phyloP scores from a whole-genome alignment of 2,113 vertebrate genomes.

The Crotalus horridus region DNA sequence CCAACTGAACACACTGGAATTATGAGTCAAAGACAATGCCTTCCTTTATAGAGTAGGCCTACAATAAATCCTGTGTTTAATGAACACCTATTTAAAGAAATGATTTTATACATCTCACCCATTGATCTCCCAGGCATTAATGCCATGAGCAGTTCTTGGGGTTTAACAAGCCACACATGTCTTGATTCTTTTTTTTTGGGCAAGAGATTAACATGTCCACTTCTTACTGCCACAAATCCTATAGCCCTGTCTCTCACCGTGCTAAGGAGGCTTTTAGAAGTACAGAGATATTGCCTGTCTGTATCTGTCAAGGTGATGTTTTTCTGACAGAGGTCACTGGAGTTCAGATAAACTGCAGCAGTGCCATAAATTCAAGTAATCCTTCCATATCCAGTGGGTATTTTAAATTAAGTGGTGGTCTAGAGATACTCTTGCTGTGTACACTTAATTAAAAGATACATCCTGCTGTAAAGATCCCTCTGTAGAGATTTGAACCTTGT shows the following conservation, averaged over 20 bases:
- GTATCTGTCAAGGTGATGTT: conserved; percentile 29
- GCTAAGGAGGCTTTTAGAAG: conserved; percentile 39
- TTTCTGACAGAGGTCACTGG: conserved; percentile 35
- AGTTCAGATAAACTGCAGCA: conserved; percentile 39
- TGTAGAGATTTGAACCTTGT: not conserved
- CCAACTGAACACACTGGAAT: not conserved
- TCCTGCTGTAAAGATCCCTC: not conserved
- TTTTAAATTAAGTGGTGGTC: conserved; percentile 9
- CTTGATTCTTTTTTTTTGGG: not conserved
- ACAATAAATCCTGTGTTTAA: not conserved
- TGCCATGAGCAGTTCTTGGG: not conserved
- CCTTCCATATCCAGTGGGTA: conserved; percentile 27
- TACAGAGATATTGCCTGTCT: conserved; percentile 4
- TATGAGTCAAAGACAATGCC: not conserved
- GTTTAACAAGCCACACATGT: not conserved
- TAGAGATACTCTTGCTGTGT: conserved; percentile 5
- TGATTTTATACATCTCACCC: not conserved
- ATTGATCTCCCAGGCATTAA: not conserved
- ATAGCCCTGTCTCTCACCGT: conserved; percentile 5
- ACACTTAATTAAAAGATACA: not conserved
- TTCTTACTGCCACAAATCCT: not conserved
- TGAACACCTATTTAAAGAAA: not conserved
- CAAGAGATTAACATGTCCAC: not conserved
- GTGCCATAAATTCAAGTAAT: not conserved
- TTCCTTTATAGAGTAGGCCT: not conserved